Base-by-base conservation (phyloP, 2,113 vertebrate species). In the Centropus unirufus region DNA sequence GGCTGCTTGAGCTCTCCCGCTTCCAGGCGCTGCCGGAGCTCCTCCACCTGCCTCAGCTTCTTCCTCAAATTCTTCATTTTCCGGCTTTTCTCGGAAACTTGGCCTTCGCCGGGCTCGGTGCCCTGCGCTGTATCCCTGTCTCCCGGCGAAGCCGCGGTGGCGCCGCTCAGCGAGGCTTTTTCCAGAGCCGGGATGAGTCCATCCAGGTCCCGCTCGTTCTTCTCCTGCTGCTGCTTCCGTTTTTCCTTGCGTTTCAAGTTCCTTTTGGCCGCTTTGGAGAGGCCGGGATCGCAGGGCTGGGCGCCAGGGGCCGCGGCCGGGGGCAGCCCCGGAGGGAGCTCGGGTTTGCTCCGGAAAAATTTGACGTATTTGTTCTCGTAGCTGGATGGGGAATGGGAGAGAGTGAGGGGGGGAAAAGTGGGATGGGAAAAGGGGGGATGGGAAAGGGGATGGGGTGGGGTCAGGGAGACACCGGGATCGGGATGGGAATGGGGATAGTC, bases 291-390 rank as follows among this genome's bases (percentile, higher is more conserved):
- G 1, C 98, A n/a, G n/a, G n/a, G n/a, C n/a, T n/a, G n/a, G n/a
- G 47, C 47, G 42, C n/a, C n/a, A n/a, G n/a, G n/a, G 7, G 47
- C 47, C 47, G 47, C 44, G 1, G 83, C 97, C 0, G 94, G 97
- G 91, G 81, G 99, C 96, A 99, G 95, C 34, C 99, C 99, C 2
- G 99, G 99, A 0, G 99, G 99, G 54, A 99, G 97, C 59, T 99
- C 99, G 0, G 99, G 99, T 97, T 99, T 99, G 96, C 98, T 98
- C 96, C 99, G 99, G 96, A 99, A 99, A 93, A 99, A 99, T 97
- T 99, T 99, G 34, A 99, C 99, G 70, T 98, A 99, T 83, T 99
- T 99, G 96, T 99, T 99, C 97, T 99, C 99, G 83, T 99, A 99
- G 42, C 99, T 99, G 96, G 55, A 87, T 47, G 30, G 81, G n/a